Base-by-base conservation (phyloP, 2,888 invertebrate genomes). In the Amphipoea oculea region DNA sequence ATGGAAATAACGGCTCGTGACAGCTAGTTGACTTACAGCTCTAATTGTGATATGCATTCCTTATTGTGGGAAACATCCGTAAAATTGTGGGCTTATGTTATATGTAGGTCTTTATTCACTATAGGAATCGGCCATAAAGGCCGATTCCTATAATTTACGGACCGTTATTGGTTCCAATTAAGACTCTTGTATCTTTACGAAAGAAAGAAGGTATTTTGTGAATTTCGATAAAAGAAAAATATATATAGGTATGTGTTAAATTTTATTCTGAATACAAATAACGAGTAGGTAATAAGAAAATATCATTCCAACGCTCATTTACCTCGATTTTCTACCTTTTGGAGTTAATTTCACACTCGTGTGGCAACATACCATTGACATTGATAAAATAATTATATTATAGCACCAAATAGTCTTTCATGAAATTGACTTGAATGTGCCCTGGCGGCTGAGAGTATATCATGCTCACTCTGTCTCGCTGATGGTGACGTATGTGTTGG, bases 1-100 rank as follows among this genome's bases (percentile, higher is more conserved):
- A 92, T 92, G 91, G 89, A 90, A 92, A 92, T 93, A 92, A 92
- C 88, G 85, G 90, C 67, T 86, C 87, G 79, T 89, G 91, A 90
- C 92, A 91, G 82, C 88, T 81, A 87, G 86, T 89, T 88, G 88
- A 85, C 86, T 87, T 82, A 85, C 76, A 79, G 68, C 76, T 88
- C 83, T 91, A 91, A 92, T 91, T 91, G 89, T 88, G 76, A 78
- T 78, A 70, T 85, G 81, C 74, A 84, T 71, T 86, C 74, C 78
- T 85, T 83, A 83, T 71, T 85, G 68, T 78, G 81, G 79, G 75
- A 79, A 88, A 57, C 42, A 69, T 54, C 72, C 77, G 76, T 81
- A 67, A 88, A 83, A 86, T 86, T 86, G 73, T 70, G 14, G 51
- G 23, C 12, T 65, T 17, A n/a, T 36, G 42, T 57, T 72, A 20